phyloP scores from a whole-genome alignment of 1,140 invertebrate species.

The Bombus sibiricus region DNA sequence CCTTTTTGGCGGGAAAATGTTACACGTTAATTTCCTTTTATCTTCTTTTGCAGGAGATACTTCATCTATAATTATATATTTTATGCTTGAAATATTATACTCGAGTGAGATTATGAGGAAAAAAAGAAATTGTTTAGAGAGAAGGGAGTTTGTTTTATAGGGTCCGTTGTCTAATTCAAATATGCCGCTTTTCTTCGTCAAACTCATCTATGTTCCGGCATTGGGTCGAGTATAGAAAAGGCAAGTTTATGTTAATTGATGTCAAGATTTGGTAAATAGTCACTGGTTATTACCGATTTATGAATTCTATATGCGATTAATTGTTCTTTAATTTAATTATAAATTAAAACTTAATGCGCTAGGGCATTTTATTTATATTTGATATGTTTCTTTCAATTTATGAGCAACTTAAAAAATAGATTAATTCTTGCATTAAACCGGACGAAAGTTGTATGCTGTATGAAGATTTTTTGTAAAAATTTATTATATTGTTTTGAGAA shows the following conservation, averaged over 20 bases:
- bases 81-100: background rate
- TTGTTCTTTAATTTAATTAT: background rate
- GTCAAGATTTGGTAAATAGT: conserved; percentile 40
- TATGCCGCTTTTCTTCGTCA: conserved; percentile 39
- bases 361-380: background rate
- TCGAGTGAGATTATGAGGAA: background rate
- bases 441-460: background rate
- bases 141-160: background rate
- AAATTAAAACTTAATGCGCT: background rate
- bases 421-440: conserved; percentile 12
- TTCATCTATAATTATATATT: background rate
- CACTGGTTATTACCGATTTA: conserved; percentile 35
- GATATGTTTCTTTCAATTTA: background rate
- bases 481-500: background rate
- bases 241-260: conserved; percentile 53
- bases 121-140: background rate
- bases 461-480: background rate
- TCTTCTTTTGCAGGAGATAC: background rate
- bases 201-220: conserved; percentile 38
- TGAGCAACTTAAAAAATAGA: background rate
- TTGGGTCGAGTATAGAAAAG: conserved; percentile 37
- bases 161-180: conserved; percentile 7
- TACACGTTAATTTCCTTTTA: conserved; percentile 9
- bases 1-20: conserved; percentile 72
- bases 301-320: conserved; percentile 1